phyloP scores from a whole-genome alignment of 1,140 invertebrate genomes.

The Halotydeus destructor region DNA sequence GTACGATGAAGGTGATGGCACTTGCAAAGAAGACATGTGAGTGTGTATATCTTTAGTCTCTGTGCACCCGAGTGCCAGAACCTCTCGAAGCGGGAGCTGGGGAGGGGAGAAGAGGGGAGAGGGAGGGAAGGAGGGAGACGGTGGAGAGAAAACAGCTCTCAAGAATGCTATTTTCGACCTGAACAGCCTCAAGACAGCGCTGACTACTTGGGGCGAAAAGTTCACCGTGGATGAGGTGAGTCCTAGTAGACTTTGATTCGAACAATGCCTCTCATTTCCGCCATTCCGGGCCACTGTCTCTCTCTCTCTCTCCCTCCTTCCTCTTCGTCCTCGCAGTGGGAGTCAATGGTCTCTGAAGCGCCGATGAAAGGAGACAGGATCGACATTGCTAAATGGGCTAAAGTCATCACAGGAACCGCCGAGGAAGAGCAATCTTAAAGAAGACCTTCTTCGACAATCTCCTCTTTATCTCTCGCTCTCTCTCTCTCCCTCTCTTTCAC shows the following conservation, averaged over 20 bases:
- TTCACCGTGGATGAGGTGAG: slow-evolving; percentile 59
- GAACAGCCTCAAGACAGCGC: slow-evolving; percentile 63
- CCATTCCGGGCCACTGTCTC: not conserved
- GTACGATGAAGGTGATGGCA: slow-evolving; percentile 53
- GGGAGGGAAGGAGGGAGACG: too few species aligned
- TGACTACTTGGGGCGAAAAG: slow-evolving; percentile 91
- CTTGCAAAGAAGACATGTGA: slow-evolving; percentile 29
- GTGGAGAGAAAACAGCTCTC: too few species aligned
- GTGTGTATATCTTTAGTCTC: slow-evolving; percentile 15
- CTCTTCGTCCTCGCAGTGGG: slow-evolving; percentile 4
- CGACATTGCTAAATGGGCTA: slow-evolving; percentile 13
- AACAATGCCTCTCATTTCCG: not conserved
- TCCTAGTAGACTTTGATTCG: not conserved
- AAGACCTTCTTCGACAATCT: too few species aligned
- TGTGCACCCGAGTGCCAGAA: slow-evolving; percentile 9
- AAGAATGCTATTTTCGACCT: slow-evolving; percentile 3
- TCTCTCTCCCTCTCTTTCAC: too few species aligned
- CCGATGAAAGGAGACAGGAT: slow-evolving; percentile 18
- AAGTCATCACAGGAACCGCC: not conserved
- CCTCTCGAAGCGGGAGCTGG: too few species aligned
- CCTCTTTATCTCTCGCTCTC: too few species aligned
- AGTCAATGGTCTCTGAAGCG: slow-evolving; percentile 17
- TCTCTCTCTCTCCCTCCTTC: not conserved
- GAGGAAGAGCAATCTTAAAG: not conserved
- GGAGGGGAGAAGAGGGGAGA: too few species aligned